Evolutionary conservation across 30 jellyfish, hydroid and myxozoan species (phyloP), one percentile per base, ranked within the genome.

Genomic region (Aurelia sp.): DNA sequence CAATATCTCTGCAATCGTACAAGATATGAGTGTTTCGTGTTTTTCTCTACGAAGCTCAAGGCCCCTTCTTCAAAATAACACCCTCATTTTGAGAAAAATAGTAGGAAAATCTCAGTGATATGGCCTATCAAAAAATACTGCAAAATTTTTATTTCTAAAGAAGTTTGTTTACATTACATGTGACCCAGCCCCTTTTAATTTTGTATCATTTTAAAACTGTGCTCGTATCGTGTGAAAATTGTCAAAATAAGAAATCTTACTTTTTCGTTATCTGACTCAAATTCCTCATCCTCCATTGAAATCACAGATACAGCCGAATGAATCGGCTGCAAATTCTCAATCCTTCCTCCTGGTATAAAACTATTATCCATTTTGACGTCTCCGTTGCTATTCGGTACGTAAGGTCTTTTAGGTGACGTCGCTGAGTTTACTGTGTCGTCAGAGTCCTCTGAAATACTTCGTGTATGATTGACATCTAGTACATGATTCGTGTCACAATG

Each of bases 221-320:
- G 2, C 33, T 27, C 33, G 33, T 37, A 37, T 37, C 50, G 10
- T 3, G 50, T 37, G 10, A 37, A 37, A 7, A 10, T 5, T 0
- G 11, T 37, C 50, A 10, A 19, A 55, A 27, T 16, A 17, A 3
- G 33, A 61, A 19, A 17, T 16, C 89, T 57, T 64, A 88, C 96
- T 87, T 86, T 89, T 62, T 94, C 99, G 50, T 88, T 81, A 58
- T 89, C 99, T 4, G 87, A 65, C 21, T 94, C 97, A 76, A 94
- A 94, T 68, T 94, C 99, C 40, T 94, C 97, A 71, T 94, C 99
- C 58, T 94, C 99, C 97, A 89, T 89, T 10, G 99, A 94, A 19
- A 94, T 94, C 51, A 94, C 99, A 3, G 99, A 84, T 48, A 86
- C 90, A 9, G 99, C 99, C 67, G 96, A 71, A 48, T 89, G 83